Base-by-base conservation (phyloP, 2,113 vertebrate genomes). In the Hemichromis elongatus region DNA sequence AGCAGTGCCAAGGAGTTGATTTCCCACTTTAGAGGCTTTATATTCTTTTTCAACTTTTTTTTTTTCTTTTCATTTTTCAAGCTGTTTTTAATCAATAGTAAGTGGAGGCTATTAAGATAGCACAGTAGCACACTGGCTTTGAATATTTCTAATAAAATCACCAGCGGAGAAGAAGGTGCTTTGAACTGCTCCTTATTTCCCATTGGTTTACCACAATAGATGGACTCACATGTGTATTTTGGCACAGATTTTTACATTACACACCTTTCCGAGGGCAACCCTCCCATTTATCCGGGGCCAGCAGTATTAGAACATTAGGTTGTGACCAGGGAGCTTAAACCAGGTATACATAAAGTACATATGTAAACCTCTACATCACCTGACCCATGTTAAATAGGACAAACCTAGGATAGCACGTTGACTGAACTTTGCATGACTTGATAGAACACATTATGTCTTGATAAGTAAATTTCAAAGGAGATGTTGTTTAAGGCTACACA, bases 61-160 rank as follows among this genome's bases (percentile, higher is more conserved):
- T 3, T 0, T 0, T 7, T 3, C 0, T 0, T 7, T 40, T n/a
- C 1, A 0, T 40, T 24, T 63, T 61, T 61, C 28, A 33, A 61
- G 33, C 13, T 16, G 37, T 10, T 45, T 70, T 28, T 73, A 47
- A 28, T 73, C 5, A 47, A 10, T 1, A 73, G 21, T 70, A 70
- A 70, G n/a, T 10, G 40, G 14, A 70, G 5, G 1, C 40, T 70
- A 18, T 26, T 45, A 6, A 26, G 14, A 28, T 73, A 2, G 37
- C 40, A 47, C 24, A 18, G 14, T 11, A 45, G n/a, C 40, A 24
- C 63, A 18, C 37, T 0, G 0, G n/a, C 7, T 26, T 26, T 10
- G 66, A 73, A 3, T 28, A 18, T 47, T 42, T n/a, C 21, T 68
- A 24, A 42, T 42, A 24, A 68, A 68, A 42, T 40, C 12, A 42